These are phyloP conservation scores for Parnassius glacialis DNA, from an alignment of 2,888 invertebrate species.

Conservation along the genomic window DNA sequence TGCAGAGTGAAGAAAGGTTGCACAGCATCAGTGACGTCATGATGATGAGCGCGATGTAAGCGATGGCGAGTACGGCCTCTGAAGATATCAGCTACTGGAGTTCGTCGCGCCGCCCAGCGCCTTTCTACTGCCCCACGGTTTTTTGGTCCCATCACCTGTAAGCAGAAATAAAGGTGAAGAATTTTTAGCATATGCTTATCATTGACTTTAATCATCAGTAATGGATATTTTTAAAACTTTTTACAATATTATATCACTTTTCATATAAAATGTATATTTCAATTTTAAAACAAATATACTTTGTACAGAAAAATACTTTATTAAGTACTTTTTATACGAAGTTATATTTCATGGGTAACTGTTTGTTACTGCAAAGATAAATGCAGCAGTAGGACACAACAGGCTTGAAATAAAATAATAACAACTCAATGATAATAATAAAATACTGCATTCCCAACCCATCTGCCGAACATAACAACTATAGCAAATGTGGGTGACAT, in stretches of 20 bases:
- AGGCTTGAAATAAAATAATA: too few relatives aligned
- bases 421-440: too few relatives aligned
- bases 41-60: slow-evolving; percentile 84
- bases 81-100: slow-evolving; percentile 96
- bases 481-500: too few relatives aligned
- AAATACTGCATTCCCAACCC: too few relatives aligned
- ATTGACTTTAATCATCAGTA: background rate
- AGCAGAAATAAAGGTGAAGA: slow-evolving; percentile 3
- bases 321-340: too few relatives aligned
- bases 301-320: too few relatives aligned
- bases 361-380: too few relatives aligned
- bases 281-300: too few relatives aligned
- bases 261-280: too few relatives aligned
- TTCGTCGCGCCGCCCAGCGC: slow-evolving; percentile 85
- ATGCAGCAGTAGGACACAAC: too few relatives aligned
- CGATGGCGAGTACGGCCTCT: slow-evolving; percentile 94
- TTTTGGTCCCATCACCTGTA: slow-evolving; percentile 90
- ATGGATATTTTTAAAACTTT: background rate
- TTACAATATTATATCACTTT: background rate
- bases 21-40: slow-evolving; percentile 92
- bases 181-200: background rate
- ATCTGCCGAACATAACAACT: too few relatives aligned
- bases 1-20: slow-evolving; percentile 98
- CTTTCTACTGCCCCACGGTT: slow-evolving; percentile 94
- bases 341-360: too few relatives aligned